Conservation (phyloP, 2,113 vertebrate species). For the Cnemophilus loriae region DNA sequence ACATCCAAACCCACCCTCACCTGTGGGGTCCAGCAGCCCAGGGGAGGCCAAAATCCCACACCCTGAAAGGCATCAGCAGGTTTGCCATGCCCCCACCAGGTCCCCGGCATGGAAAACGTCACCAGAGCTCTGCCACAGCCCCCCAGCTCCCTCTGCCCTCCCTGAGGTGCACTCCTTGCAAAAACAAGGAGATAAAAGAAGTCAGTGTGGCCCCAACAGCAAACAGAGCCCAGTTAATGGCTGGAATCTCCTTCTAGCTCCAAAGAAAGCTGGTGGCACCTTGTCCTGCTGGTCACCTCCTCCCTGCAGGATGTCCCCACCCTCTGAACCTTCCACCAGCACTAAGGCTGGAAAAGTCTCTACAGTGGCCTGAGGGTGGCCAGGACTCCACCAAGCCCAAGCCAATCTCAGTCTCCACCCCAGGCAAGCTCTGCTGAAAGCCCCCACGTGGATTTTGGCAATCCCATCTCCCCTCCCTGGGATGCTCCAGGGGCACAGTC, state of each 20-base stretch:
- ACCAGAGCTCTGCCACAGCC: not conserved
- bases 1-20: not conserved
- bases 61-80: not conserved
- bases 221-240: not conserved
- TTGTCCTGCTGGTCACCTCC: not conserved
- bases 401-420: not conserved
- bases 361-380: too few relatives aligned
- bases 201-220: accelerated
- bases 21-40: accelerated
- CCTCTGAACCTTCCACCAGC: not conserved
- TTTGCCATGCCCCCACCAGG: not conserved
- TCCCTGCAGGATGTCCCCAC: not conserved
- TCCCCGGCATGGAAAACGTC: accelerated
- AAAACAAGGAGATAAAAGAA: not conserved
- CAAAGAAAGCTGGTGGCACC: not conserved
- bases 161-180: not conserved
- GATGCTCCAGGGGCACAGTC: not conserved
- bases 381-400: not conserved
- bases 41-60: not conserved
- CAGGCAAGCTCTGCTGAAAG: accelerated
- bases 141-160: not conserved
- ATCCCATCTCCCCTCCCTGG: not conserved
- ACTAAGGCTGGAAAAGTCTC: not conserved
- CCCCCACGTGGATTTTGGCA: accelerated
- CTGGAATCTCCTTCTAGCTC: not conserved